Evolutionary conservation across 2,113 vertebrate species (phyloP).

Genomic region (Heloderma charlesbogerti): DNA sequence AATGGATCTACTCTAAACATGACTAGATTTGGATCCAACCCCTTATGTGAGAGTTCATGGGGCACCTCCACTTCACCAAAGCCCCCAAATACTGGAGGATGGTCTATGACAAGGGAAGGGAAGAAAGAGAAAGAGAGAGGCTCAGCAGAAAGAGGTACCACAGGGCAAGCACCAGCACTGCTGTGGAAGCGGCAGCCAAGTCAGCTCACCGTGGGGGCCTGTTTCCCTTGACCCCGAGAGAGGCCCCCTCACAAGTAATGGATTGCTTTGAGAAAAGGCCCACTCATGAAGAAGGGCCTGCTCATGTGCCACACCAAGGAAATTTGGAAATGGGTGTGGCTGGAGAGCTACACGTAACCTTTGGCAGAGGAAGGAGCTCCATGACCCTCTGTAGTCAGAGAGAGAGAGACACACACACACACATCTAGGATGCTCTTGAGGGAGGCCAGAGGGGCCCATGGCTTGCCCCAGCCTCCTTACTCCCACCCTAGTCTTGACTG

Average conservation of each 20-base stretch:
- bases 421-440: not conserved
- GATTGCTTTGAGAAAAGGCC: not conserved
- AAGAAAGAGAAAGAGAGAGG: not conserved
- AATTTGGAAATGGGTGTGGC: not conserved
- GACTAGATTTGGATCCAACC: too few species aligned
- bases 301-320: too few species aligned
- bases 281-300: not conserved
- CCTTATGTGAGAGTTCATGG: not conserved
- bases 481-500: not conserved
- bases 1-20: too few species aligned
- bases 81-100: not conserved
- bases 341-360: not conserved
- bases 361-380: not conserved
- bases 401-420: too few species aligned
- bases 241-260: not conserved
- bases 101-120: not conserved
- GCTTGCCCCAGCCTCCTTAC: not conserved
- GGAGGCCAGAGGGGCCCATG: not conserved
- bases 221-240: not conserved
- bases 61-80: not conserved
- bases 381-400: not conserved
- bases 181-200: not conserved
- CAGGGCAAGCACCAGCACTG: not conserved
- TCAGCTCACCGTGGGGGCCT: not conserved
- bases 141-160: not conserved